phyloP scores from a whole-genome alignment of 2,888 invertebrate species.

The Anthophora plumipes region DNA sequence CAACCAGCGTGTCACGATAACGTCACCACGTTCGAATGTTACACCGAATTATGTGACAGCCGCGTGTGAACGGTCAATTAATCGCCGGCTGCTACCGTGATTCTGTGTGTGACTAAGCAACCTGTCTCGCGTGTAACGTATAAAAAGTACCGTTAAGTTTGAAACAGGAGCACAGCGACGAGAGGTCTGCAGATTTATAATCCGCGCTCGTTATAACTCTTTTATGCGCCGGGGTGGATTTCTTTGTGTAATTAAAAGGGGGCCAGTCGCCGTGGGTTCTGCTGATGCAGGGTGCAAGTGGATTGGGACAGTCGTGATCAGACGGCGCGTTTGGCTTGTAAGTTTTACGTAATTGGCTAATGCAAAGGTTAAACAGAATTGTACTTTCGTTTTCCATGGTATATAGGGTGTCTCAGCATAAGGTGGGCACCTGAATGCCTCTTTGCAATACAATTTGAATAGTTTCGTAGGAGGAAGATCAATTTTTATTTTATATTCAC shows the following conservation, averaged over 20 bases:
- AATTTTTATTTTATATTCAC: too few relatives aligned
- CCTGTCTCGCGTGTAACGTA: slow-evolving; percentile 4
- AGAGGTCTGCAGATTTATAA: not conserved
- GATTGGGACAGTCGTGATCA: too few relatives aligned
- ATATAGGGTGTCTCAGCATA: too few relatives aligned
- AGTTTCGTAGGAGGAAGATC: too few relatives aligned
- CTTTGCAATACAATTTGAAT: too few relatives aligned
- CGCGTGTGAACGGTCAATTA: slow-evolving; percentile 49
- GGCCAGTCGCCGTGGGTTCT: not conserved
- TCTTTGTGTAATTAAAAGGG: slow-evolving; percentile 7
- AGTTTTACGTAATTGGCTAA: too few relatives aligned
- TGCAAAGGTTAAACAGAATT: too few relatives aligned
- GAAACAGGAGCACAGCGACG: not conserved
- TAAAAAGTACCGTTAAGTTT: slow-evolving; percentile 35
- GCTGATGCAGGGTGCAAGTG: too few relatives aligned
- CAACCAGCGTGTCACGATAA: slow-evolving; percentile 48
- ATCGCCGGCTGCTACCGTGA: slow-evolving; percentile 35
- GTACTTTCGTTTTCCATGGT: too few relatives aligned
- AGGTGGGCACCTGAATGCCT: too few relatives aligned
- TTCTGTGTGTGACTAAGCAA: slow-evolving; percentile 32
- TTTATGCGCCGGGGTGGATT: not conserved
- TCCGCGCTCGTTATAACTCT: not conserved
- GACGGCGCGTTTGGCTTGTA: too few relatives aligned
- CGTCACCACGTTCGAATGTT: slow-evolving; percentile 41
- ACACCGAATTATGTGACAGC: slow-evolving; percentile 54